A percentile compares a stretch with the other conserved stretches of the same genome.
Conservation (phyloP, 1,140 invertebrate species). For the Drosophila pseudoananassae region DNA sequence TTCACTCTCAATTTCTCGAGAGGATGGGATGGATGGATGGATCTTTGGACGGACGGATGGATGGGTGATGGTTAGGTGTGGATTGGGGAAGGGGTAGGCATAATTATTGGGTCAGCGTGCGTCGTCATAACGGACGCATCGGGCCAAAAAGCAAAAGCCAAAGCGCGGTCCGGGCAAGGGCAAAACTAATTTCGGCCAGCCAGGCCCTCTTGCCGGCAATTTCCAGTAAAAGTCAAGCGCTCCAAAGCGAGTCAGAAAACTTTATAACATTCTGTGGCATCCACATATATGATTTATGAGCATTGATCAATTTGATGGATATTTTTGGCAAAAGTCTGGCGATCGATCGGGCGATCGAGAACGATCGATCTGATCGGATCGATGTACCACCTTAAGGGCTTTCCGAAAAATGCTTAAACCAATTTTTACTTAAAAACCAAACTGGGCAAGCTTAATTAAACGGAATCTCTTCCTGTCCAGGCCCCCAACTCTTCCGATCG, state of each 20-base stretch:
- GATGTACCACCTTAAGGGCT: conserved; percentile 65
- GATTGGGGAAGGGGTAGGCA: conserved; percentile 22
- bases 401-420: conserved; percentile 80
- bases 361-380: conserved; percentile 27
- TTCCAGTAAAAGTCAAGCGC: conserved; percentile 65
- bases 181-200: conserved; percentile 73
- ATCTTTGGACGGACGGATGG: conserved; percentile 1
- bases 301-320: conserved; percentile 82
- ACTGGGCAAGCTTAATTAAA: conserved; percentile 74
- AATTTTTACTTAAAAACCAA: conserved; percentile 53
- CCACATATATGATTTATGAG: conserved; percentile 74
- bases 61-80: conserved; percentile 23
- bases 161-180: conserved; percentile 36
- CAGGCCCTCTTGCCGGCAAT: conserved; percentile 62
- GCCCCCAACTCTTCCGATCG: conserved; percentile 2
- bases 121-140: conserved; percentile 49
- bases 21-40: conserved; percentile 23
- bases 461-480: conserved; percentile 65
- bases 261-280: conserved; percentile 56
- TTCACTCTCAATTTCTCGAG: conserved; percentile 76
- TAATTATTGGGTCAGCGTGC: conserved; percentile 79
- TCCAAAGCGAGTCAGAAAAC: conserved; percentile 20
- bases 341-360: conserved; percentile 21
- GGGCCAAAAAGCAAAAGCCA: neutral
- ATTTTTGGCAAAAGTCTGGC: conserved; percentile 65